Evolutionary conservation across 2,888 invertebrate genomes (phyloP).

Genomic region (Hirtodrosophila alboralis): DNA sequence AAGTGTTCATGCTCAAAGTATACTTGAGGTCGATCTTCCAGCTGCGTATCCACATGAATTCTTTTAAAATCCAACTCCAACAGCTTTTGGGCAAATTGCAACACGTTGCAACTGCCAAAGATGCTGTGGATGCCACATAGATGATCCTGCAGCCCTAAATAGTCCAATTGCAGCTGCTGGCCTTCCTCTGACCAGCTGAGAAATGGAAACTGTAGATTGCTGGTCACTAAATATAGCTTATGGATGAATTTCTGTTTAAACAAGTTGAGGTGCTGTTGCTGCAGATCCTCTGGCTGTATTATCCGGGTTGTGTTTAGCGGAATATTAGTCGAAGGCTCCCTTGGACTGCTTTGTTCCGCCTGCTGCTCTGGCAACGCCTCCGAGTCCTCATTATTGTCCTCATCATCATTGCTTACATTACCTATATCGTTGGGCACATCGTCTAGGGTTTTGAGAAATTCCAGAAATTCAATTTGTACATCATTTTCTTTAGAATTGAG

Average conservation of each 20-base stretch:
- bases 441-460: conserved; percentile 22
- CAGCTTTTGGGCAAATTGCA: conserved; percentile 29
- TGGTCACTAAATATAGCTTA: conserved; percentile 44
- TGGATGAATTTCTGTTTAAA: conserved; percentile 30
- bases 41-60: too few relatives aligned
- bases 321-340: too few relatives aligned
- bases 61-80: conserved; percentile 31
- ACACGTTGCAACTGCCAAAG: conserved; percentile 25
- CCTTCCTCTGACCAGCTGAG: conserved; percentile 49
- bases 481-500: neutral
- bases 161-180: conserved; percentile 35
- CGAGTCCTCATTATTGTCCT: too few relatives aligned
- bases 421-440: conserved; percentile 2
- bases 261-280: neutral
- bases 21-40: neutral
- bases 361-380: neutral
- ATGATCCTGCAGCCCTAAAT: conserved; percentile 52
- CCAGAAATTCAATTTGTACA: conserved; percentile 23
- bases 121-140: conserved; percentile 24
- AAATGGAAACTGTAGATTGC: conserved; percentile 5
- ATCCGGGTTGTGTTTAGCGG: too few relatives aligned
- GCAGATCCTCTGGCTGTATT: neutral
- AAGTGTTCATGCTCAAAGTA: conserved; percentile 36
- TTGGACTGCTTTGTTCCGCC: neutral
- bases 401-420: neutral